A percentile compares a stretch with the other conserved stretches of the same genome.
Conservation (phyloP, 2,888 invertebrate genomes). For the Spicauda simplicius region DNA sequence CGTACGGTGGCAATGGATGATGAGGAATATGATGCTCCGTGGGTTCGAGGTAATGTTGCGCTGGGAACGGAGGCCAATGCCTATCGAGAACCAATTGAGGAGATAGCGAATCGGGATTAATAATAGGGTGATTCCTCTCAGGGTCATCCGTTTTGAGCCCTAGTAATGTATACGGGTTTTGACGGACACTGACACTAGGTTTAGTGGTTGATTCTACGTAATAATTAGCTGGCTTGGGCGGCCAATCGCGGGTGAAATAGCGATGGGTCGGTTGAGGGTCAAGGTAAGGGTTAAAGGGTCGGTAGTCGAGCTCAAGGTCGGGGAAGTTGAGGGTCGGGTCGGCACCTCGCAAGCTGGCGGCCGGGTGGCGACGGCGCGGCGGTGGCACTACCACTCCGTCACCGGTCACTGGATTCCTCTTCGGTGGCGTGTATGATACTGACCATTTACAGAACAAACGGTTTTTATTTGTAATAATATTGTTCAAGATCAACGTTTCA, state of each 20-base stretch:
- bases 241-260: conserved; percentile 72
- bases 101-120: conserved; percentile 70
- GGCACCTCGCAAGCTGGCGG: conserved; percentile 80
- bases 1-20: conserved; percentile 71
- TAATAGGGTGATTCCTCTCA: conserved; percentile 60
- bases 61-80: conserved; percentile 79
- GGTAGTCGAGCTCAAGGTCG: conserved; percentile 50
- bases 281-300: conserved; percentile 48
- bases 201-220: conserved; percentile 72
- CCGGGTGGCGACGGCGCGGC: conserved; percentile 77
- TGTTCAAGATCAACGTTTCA: conserved; percentile 42
- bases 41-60: conserved; percentile 75
- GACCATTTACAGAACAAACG: conserved; percentile 80
- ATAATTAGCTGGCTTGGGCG: conserved; percentile 73
- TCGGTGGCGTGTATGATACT: conserved; percentile 80
- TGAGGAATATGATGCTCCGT: conserved; percentile 63
- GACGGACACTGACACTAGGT: conserved; percentile 55
- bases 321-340: conserved; percentile 59
- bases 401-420: conserved; percentile 87
- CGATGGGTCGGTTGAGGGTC: conserved; percentile 73
- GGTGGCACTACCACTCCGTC: conserved; percentile 84
- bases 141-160: conserved; percentile 73
- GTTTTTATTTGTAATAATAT: conserved; percentile 69
- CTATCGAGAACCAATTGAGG: conserved; percentile 70
- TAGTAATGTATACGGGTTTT: conserved; percentile 72